phyloP scores from a whole-genome alignment of 1,140 invertebrate species.

The Phocides pigmalion region DNA sequence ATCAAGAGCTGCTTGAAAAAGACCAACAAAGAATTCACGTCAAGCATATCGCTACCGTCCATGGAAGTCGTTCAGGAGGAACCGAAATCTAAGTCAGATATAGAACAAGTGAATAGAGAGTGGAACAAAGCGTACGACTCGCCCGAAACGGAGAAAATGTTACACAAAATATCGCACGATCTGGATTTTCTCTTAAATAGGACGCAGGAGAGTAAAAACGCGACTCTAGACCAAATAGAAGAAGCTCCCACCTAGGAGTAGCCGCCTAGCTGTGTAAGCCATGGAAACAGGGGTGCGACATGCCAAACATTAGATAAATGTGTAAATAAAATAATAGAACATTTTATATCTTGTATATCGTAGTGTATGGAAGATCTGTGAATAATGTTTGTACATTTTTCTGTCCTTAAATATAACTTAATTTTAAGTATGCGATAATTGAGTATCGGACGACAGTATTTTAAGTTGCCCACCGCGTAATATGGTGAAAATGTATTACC shows the following conservation, averaged over 20 bases:
- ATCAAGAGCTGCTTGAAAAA: constrained; percentile 82
- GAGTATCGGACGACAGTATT: constrained; percentile 20
- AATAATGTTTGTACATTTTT: constrained; percentile 28
- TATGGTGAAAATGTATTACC: neutral
- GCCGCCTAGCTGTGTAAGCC: constrained; percentile 33
- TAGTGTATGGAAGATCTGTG: constrained; percentile 30
- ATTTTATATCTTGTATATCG: constrained; percentile 31
- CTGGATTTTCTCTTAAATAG: constrained; percentile 90
- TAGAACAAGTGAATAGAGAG: constrained; percentile 68
- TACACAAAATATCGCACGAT: constrained; percentile 90
- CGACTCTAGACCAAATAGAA: constrained; percentile 60
- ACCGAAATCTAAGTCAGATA: constrained; percentile 65
- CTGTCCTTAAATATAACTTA: constrained; percentile 15
- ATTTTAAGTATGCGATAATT: constrained; percentile 15
- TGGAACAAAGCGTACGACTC: constrained; percentile 72
- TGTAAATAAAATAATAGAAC: constrained; percentile 39
- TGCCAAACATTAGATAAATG: constrained; percentile 45
- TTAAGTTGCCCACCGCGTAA: constrained; percentile 8
- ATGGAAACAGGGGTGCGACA: constrained; percentile 66
- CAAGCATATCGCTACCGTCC: constrained; percentile 71
- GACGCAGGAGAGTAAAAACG: constrained; percentile 63
- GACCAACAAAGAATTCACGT: constrained; percentile 60
- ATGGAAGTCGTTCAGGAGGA: constrained; percentile 65
- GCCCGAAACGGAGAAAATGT: constrained; percentile 84
- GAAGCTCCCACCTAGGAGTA: constrained; percentile 68